A percentile compares a stretch with the other conserved stretches of the same genome.
phyloP scores from a whole-genome alignment of 2,113 vertebrate genomes.

The Microcebus ravelobensis region DNA sequence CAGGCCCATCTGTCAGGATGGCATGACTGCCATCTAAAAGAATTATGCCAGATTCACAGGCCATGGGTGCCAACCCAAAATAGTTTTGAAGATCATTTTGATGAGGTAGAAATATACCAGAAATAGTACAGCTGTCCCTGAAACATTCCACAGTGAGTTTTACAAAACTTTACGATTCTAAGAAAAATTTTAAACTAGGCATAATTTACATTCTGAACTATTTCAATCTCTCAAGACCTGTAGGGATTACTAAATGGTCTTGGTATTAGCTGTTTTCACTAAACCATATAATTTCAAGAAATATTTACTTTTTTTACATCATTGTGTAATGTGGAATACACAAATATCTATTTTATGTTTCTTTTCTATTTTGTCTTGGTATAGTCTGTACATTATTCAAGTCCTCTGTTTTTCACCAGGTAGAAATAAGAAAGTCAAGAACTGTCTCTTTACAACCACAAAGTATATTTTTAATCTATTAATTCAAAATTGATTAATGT shows the following conservation, averaged over 20 bases:
- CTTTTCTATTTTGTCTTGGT: neutral
- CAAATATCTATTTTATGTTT: neutral
- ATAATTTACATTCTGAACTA: neutral
- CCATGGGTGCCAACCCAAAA: conserved; percentile 51
- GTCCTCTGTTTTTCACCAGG: neutral
- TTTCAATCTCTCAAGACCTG: neutral
- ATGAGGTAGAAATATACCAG: neutral
- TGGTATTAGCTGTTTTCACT: neutral
- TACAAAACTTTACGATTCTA: neutral
- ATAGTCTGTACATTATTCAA: neutral
- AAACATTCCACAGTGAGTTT: conserved; percentile 28
- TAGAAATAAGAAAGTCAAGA: neutral
- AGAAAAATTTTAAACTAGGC: neutral
- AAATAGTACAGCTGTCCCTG: conserved; percentile 20
- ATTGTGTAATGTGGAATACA: neutral
- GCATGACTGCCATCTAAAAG: conserved; percentile 69
- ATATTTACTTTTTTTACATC: neutral
- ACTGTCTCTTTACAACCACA: neutral
- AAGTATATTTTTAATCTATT: neutral
- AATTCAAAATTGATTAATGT: neutral
- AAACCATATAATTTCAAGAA: neutral
- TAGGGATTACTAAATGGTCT: neutral
- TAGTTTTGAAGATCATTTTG: conserved; percentile 51
- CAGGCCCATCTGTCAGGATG: conserved; percentile 78
- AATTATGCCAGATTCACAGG: conserved; percentile 75